Evolutionary conservation across 2,113 vertebrate species (phyloP), one percentile per base, ranked within the genome.

Genomic region (Sclerurus mexicanus): DNA sequence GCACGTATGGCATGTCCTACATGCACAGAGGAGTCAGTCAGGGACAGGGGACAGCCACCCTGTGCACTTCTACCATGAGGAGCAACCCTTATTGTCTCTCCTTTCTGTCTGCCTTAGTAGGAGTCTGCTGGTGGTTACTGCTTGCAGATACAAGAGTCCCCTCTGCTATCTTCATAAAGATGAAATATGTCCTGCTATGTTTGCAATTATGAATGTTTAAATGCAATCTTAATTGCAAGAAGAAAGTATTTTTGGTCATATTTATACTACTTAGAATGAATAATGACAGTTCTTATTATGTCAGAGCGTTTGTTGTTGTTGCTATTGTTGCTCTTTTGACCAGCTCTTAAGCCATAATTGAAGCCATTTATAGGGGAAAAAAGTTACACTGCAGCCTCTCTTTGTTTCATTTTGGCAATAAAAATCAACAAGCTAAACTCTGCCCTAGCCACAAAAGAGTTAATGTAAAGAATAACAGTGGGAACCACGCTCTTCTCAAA

Each of bases 391-490:
- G 4, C 21, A 25, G 20, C 50, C 39, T 75, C 42, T 40, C 35
- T 67, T 52, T 37, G 8, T 10, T 33, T 88, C 17, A 3, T 47
- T 83, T 81, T 47, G 59, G 40, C 31, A 56, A 75, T 55, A 50
- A 80, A 95, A 96, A 74, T 30, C 72, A 75, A 59, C 31, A 92
- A 78, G 35, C 12, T 71, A 49, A 59, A 56, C 56, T 69, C 75
- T 75, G 58, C 37, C 44, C 62, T 49, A 71, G 92, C 37, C 85
- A 89, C 86, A 73, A 67, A 96, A 96, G 67, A 92, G 94, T 96
- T 96, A 94, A 91, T 30, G 31, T 62, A 58, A 92, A 97, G 89
- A 96, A 93, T 85, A 97, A 95, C 78, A 95, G n/a, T 62, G 30
- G 74, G 58, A 95, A 40, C 59, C 93, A 63, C 8, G 89, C 89